Evolutionary conservation across 2,888 invertebrate genomes (phyloP), one percentile per base, ranked within the genome.

Genomic region (Polydrusus pterygomalis): DNA sequence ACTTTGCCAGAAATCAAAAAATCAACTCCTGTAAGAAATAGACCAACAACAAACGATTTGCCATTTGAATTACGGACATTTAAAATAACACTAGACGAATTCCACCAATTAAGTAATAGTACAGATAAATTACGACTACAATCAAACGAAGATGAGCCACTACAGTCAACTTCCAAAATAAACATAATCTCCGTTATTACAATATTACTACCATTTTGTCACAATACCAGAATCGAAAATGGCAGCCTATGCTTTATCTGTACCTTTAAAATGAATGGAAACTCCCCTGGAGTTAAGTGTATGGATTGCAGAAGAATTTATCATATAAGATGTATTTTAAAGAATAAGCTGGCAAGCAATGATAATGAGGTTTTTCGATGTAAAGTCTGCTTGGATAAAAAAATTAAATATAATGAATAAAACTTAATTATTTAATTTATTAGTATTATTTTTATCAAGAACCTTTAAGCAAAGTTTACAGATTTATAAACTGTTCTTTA

Each of bases 1-100:
- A 40, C 40, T 40, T 40, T 40, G 40, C 40, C 40, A 40, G 40
- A 40, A 40, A 40, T 40, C 40, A 40, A 40, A 40, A 40, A 40
- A 11, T 40, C 40, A 40, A 40, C 40, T 40, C 40, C 8, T 40
- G 40, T 11, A 6, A 40, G 8, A 40, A 40, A 40, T 40, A 40
- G 8, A 40, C 40, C 40, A 40, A 40, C 40, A 40, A 11, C 40
- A 40, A 40, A 40, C 1, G 40, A 40, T 40, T 40, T 40, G 40
- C 8, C 11, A 11, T 40, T 40, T 6, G n/a, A n/a, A 40, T 40
- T 40, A 40, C 40, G 5, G 11, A 40, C 9, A 40, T 40, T 40
- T 40, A 40, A 40, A 40, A 40, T 8, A 40, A 40, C 40, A 40
- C 40, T 40, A 40, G 40, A 40, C 8, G 40, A 40, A 6, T 40